Percentiles rank a stretch among this genome's conserved stretches.
phyloP scores from a whole-genome alignment of 2,797 vertebrate genomes.

The Odontamblyopus lacepedii region DNA sequence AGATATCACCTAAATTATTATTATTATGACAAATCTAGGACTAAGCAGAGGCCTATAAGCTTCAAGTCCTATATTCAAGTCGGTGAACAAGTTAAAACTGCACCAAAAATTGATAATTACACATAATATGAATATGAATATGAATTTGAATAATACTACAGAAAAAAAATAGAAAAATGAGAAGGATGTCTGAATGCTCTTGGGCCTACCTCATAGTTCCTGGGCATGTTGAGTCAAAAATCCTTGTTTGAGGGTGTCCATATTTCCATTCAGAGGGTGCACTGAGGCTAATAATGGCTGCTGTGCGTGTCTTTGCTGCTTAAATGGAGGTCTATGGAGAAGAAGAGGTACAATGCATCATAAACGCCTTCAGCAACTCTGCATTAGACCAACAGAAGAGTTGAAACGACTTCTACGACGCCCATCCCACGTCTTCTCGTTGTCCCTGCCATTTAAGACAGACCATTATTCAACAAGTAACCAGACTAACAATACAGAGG shows the following conservation, averaged over 20 bases:
- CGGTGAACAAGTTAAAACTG: background rate
- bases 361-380: constrained; percentile 37
- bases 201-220: constrained; percentile 81
- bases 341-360: constrained; percentile 65
- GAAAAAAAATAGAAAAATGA: background rate
- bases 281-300: constrained; percentile 53
- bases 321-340: constrained; percentile 39
- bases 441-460: constrained; percentile 39
- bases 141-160: background rate
- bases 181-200: background rate
- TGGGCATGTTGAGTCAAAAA: constrained; percentile 82
- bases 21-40: background rate
- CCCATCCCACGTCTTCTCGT: constrained; percentile 51
- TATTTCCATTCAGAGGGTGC: constrained; percentile 75
- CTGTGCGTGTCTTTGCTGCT: constrained; percentile 41
- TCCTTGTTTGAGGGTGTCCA: constrained; percentile 70
- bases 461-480: constrained; percentile 54
- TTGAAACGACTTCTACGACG: constrained; percentile 38
- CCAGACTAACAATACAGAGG: constrained; percentile 3
- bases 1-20: too few species aligned
- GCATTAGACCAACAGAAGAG: constrained; percentile 38
- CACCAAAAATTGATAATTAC: background rate
- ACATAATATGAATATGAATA: too few species aligned
- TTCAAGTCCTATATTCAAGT: background rate
- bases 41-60: background rate